Conservation (phyloP, 2,113 vertebrate genomes). For the Colaptes auratus region DNA sequence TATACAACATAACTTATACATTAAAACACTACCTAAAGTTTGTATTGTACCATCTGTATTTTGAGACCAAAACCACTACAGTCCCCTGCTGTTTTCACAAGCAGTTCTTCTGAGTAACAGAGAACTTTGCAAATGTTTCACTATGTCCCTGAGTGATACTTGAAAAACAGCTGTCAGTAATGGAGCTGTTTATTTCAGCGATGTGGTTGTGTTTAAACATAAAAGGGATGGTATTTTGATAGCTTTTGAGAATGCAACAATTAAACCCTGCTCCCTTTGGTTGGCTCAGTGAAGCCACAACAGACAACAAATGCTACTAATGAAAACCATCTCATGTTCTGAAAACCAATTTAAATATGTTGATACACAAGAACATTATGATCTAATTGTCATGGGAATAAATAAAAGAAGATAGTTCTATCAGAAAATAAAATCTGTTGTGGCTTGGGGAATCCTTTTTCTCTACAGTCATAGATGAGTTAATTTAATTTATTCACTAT, state of each 20-base stretch:
- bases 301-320: background rate
- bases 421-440: background rate
- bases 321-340: background rate
- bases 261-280: background rate
- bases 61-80: background rate
- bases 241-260: background rate
- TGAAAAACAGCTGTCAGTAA: background rate
- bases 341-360: background rate
- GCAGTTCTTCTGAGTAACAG: too few relatives aligned
- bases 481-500: background rate
- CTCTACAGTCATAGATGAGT: background rate
- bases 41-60: background rate
- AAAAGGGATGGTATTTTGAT: background rate
- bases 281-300: background rate
- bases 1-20: too few relatives aligned
- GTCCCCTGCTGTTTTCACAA: background rate
- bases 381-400: background rate
- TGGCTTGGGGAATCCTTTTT: background rate
- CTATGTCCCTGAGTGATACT: background rate
- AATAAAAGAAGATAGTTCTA: background rate
- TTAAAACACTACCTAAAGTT: background rate
- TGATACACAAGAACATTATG: background rate
- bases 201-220: background rate
- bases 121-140: background rate
- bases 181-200: background rate